These are phyloP conservation scores for Amphipyra berbera DNA, from an alignment of 2,888 invertebrate genomes.

Conservation along the genomic window DNA sequence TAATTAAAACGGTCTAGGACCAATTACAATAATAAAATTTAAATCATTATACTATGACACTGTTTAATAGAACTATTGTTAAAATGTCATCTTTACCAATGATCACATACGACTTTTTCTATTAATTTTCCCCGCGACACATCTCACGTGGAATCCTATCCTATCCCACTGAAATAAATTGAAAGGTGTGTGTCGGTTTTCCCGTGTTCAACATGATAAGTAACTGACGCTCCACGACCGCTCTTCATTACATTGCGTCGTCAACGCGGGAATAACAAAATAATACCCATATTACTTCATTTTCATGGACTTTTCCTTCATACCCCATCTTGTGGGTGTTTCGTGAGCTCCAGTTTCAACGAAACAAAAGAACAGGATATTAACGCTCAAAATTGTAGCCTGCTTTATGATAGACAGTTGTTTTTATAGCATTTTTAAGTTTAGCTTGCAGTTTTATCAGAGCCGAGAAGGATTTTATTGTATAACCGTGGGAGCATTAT, in stretches of 20 bases:
- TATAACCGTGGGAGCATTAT: no score
- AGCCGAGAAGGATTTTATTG: no score
- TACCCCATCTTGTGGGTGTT: conserved; percentile 2
- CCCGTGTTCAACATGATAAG: background rate
- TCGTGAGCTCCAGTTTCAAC: background rate
- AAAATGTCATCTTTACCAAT: no score
- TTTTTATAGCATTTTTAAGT: background rate
- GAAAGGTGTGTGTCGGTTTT: background rate
- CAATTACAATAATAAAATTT: no score
- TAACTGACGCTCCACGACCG: conserved; percentile 6
- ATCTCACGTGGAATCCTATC: no score
- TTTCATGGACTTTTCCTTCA: conserved; percentile 8
- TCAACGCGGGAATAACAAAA: conserved; percentile 1
- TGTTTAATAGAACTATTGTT: no score
- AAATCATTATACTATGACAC: no score
- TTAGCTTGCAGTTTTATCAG: background rate
- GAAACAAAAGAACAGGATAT: background rate
- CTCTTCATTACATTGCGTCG: no score
- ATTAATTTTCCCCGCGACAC: no score
- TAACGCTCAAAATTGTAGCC: background rate
- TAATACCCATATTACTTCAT: conserved; percentile 3
- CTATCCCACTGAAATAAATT: background rate
- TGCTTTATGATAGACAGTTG: conserved; percentile 2
- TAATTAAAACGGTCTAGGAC: no score
- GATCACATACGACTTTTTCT: no score